Percentiles rank a stretch among this genome's conserved stretches.
Conservation (phyloP, 2,113 vertebrate genomes). For the Puffinus mauretanicus region DNA sequence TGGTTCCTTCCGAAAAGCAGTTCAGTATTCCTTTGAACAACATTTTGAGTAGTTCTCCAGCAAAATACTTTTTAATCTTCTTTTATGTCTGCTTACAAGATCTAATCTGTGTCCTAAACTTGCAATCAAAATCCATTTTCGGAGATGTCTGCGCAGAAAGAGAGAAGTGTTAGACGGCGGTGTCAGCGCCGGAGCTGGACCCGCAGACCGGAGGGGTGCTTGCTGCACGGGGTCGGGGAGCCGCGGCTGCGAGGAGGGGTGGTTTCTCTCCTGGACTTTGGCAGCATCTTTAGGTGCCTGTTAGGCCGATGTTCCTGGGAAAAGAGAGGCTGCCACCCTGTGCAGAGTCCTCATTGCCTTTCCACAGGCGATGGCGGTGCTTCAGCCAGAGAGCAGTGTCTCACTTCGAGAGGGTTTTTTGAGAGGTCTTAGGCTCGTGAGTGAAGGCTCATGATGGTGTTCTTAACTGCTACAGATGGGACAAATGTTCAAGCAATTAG, state of each 20-base stretch:
- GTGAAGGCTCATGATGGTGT: not conserved
- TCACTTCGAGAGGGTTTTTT: not conserved
- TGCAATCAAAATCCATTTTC: not conserved
- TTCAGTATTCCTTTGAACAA: not conserved
- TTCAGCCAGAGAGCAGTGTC: not conserved
- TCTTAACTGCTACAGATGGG: not conserved
- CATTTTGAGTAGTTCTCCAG: not conserved
- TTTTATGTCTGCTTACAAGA: not conserved
- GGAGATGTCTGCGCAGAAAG: no score
- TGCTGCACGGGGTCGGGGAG: not conserved
- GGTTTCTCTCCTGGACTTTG: not conserved
- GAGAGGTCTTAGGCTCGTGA: not conserved
- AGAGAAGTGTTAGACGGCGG: no score
- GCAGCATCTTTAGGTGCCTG: not conserved
- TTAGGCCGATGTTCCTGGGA: not conserved
- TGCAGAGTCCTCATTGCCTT: not conserved
- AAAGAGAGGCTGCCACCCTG: constrained; percentile 24
- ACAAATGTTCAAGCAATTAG: no score
- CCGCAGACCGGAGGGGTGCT: not conserved
- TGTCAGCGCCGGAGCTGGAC: not conserved
- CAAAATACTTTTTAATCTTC: not conserved
- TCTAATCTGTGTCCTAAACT: not conserved
- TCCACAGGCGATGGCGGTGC: not conserved
- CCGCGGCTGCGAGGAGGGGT: accelerated
- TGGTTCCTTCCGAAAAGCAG: not conserved